Conservation (phyloP, 2,888 invertebrate species). For the Agrochola macilenta region DNA sequence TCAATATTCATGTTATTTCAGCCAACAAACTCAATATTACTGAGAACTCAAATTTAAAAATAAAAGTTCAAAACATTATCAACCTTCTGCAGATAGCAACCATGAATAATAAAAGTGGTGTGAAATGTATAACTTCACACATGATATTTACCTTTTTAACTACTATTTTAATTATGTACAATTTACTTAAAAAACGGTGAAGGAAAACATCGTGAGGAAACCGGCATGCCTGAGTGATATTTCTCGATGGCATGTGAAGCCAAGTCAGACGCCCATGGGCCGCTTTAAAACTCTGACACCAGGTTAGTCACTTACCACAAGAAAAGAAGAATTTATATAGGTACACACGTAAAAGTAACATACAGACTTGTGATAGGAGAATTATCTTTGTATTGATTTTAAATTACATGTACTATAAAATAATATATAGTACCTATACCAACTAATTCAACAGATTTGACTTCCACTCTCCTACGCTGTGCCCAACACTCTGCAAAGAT, state of each 20-base stretch:
- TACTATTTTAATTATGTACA: too few relatives aligned
- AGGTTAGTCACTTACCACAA: too few relatives aligned
- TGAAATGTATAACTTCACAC: not conserved
- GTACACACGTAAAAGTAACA: not conserved
- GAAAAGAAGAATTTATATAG: too few relatives aligned
- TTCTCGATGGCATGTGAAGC: too few relatives aligned
- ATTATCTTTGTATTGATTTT: not conserved
- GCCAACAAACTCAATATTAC: not conserved
- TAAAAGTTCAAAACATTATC: constrained; percentile 1
- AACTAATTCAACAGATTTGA: not conserved
- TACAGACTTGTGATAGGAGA: not conserved
- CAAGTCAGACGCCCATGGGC: too few relatives aligned
- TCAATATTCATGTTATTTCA: not conserved
- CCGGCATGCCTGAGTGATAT: too few relatives aligned
- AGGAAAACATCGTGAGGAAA: too few relatives aligned
- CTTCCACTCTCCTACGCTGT: not conserved
- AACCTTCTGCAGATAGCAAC: not conserved
- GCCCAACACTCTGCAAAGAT: not conserved
- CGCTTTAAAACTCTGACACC: too few relatives aligned
- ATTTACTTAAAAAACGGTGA: too few relatives aligned
- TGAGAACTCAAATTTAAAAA: not conserved
- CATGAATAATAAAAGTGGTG: not conserved
- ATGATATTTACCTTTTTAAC: not conserved
- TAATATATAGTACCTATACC: not conserved
- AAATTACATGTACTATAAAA: not conserved